phyloP scores from a whole-genome alignment of 2,888 invertebrate genomes.

The Opisthograptis luteolata region DNA sequence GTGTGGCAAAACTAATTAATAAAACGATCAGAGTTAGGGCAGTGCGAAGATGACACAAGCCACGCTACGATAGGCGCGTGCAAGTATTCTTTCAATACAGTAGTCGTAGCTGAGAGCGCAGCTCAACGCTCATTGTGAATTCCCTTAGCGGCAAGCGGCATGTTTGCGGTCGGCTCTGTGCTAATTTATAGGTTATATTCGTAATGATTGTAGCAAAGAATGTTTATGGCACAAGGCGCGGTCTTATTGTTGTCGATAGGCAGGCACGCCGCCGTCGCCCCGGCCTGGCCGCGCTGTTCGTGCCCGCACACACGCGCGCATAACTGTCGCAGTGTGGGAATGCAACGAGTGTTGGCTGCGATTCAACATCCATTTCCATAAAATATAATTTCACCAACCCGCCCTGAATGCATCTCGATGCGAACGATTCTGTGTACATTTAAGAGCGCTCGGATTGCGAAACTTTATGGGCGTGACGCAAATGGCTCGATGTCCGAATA shows the following conservation, averaged over 20 bases:
- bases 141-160: conserved; percentile 59
- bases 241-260: conserved; percentile 78
- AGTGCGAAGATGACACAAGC: conserved; percentile 33
- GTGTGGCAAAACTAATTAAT: conserved; percentile 22
- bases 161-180: conserved; percentile 65
- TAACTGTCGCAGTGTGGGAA: conserved; percentile 70
- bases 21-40: conserved; percentile 25
- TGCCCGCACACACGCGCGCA: conserved; percentile 68
- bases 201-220: conserved; percentile 80
- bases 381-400: conserved; percentile 70
- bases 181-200: conserved; percentile 82
- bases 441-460: conserved; percentile 49
- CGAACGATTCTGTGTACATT: conserved; percentile 54
- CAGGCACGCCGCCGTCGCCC: conserved; percentile 53
- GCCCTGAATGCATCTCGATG: conserved; percentile 65
- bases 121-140: conserved; percentile 65
- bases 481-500: conserved; percentile 41
- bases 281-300: conserved; percentile 42
- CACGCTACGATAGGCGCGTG: conserved; percentile 42
- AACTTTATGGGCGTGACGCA: conserved; percentile 49
- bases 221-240: conserved; percentile 79
- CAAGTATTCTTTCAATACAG: conserved; percentile 52
- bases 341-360: conserved; percentile 72
- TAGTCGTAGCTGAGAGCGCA: conserved; percentile 39
- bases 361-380: conserved; percentile 79